Evolutionary conservation across 1,140 invertebrate genomes (phyloP).

Genomic region (Polypedilum pembai): DNA sequence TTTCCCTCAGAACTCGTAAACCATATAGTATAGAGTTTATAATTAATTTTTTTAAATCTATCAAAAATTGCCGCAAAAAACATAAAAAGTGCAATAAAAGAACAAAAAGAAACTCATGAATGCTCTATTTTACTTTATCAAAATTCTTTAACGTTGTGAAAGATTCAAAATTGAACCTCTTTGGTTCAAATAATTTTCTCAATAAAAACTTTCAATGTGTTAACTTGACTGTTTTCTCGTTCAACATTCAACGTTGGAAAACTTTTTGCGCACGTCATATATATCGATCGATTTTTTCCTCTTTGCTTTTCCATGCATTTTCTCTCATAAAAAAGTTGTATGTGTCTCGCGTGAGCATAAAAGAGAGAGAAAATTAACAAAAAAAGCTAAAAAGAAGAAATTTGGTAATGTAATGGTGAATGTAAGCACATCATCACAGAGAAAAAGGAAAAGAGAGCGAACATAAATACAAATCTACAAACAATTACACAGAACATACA

Average conservation of each 20-base stretch:
- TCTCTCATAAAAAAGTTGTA: not conserved
- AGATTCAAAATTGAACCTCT: too few relatives aligned
- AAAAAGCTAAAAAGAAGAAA: not conserved
- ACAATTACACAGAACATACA: conserved; percentile 26
- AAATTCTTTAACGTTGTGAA: too few relatives aligned
- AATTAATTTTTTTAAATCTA: too few relatives aligned
- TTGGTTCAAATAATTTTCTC: too few relatives aligned
- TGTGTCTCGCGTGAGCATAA: not conserved
- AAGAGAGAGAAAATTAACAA: not conserved
- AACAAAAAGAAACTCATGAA: too few relatives aligned
- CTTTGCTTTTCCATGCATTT: not conserved
- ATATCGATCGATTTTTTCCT: conserved; percentile 21
- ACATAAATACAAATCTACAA: conserved; percentile 27
- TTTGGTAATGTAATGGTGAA: not conserved
- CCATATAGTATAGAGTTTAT: too few relatives aligned
- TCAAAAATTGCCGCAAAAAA: too few relatives aligned
- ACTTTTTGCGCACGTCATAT: conserved; percentile 23
- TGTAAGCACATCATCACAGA: not conserved
- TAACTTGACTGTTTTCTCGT: not conserved
- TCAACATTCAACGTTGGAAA: not conserved
- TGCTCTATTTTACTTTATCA: too few relatives aligned
- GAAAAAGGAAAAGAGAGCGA: not conserved
- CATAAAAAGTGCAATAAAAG: too few relatives aligned
- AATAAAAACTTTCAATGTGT: not conserved
- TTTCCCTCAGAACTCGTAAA: too few relatives aligned